Conservation (phyloP, 2,113 vertebrate genomes). For the Sciurus niger region DNA sequence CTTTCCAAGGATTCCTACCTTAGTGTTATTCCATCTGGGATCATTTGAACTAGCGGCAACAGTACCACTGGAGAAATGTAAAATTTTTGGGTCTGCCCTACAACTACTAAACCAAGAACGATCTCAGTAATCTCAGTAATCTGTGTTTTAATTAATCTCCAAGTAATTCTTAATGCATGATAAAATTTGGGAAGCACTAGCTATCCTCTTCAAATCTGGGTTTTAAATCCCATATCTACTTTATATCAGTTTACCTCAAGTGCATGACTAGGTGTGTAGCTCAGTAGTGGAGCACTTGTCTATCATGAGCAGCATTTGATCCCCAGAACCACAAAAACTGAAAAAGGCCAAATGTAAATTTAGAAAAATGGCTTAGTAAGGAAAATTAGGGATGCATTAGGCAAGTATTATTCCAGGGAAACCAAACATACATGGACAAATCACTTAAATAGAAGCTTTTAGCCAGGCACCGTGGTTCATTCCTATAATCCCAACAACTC, state of each 20-base stretch:
- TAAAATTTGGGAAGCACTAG: slow-evolving; percentile 28
- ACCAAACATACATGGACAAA: slow-evolving; percentile 20
- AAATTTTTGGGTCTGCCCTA: background rate
- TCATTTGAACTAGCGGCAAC: background rate
- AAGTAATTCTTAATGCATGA: slow-evolving; percentile 18
- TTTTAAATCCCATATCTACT: slow-evolving; percentile 15
- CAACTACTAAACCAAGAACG: background rate
- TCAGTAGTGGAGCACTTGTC: background rate
- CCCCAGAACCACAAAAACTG: background rate
- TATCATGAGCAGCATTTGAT: background rate
- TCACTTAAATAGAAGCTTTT: slow-evolving; percentile 55
- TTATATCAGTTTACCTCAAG: slow-evolving; percentile 10
- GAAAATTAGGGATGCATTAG: slow-evolving; percentile 41
- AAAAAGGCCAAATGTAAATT: slow-evolving; percentile 55
- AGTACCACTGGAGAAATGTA: slow-evolving; percentile 39
- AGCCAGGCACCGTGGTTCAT: no score
- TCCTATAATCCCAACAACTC: no score
- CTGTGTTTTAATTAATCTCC: slow-evolving; percentile 26
- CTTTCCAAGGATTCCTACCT: background rate
- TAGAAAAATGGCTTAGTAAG: slow-evolving; percentile 42
- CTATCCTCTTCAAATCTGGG: background rate
- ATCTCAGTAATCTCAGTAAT: background rate
- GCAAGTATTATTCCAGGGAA: slow-evolving; percentile 52
- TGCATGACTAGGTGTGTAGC: background rate
- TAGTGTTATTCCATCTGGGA: background rate